phyloP scores from a whole-genome alignment of 1,140 invertebrate genomes.

The Eriocheir sinensis region DNA sequence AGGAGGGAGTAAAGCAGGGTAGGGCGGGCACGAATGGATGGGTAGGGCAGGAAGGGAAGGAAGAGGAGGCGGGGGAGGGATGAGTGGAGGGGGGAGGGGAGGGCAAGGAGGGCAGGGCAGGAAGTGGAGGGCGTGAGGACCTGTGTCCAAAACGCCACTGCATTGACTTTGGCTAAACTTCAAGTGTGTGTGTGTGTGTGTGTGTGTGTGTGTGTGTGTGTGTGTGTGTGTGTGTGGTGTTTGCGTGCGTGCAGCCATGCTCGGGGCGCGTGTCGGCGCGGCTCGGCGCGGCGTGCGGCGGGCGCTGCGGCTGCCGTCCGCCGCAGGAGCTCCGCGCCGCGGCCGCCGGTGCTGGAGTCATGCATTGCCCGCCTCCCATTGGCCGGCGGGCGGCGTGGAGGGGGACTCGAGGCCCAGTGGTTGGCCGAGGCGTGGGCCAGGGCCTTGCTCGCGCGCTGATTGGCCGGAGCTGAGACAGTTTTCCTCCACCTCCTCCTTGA shows the following conservation, averaged over 20 bases:
- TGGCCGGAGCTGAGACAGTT: constrained; percentile 32
- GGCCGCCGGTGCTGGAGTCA: not conserved
- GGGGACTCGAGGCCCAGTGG: not conserved
- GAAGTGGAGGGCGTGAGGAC: not conserved
- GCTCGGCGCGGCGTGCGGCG: not conserved
- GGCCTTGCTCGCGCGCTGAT: constrained; percentile 1
- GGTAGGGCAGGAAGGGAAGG: too few species aligned
- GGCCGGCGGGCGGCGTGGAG: not conserved
- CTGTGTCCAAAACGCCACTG: not conserved
- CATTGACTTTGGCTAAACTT: not conserved
- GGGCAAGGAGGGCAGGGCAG: not conserved
- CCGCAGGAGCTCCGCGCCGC: too few species aligned
- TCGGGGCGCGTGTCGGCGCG: not conserved
- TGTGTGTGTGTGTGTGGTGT: constrained; percentile 22
- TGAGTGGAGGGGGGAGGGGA: not conserved
- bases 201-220: constrained; percentile 16
- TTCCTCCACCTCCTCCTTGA: not conserved
- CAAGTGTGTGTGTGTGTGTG: not conserved
- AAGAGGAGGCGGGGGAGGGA: not conserved
- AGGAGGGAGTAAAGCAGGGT: too few species aligned
- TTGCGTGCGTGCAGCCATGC: not conserved
- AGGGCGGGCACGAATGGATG: too few species aligned
- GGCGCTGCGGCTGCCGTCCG: not conserved
- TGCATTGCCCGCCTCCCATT: constrained; percentile 19
- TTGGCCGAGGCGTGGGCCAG: not conserved